Base-by-base conservation (phyloP, 1,140 invertebrate species). In the Hylyphantes graminicola region DNA sequence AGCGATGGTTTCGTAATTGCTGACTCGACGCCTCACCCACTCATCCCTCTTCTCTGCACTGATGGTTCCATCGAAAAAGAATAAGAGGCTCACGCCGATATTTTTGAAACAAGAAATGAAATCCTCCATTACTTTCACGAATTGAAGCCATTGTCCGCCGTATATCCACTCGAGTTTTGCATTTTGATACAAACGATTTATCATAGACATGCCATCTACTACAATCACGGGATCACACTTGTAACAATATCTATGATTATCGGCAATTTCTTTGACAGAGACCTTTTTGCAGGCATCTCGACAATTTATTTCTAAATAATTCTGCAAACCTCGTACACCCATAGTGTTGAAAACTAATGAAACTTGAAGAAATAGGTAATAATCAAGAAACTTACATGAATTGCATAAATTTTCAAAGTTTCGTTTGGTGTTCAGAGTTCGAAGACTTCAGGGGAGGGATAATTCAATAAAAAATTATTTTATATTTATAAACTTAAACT, bases 51-150 rank as follows among this genome's bases (percentile, higher is more conserved):
- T 90, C 19, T 83, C 68, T 57, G 87, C 85, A 75, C 87, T 77
- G 51, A 89, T 88, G 51, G 88, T 87, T 8, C 89, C 89, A 87
- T 89, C 89, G 85, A 89, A 90, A 85, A 89, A 90, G 68, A 90
- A 88, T 3, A 90, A 88, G 7, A 90, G 73, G 15, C 87, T 82
- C 13, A 88, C 86, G 8, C 87, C 88, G 10, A 89, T 54, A 2
- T 63, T 73, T 15, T 74, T 74, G 67, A 89, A 88, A 63, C 59
- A 67, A 19, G 86, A 70, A 4, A 89, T 87, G 80, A 89, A 89
- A 19, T 86, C 75, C 81, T 86, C 35, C 35, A 89, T 80, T 74
- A 82, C 84, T 10, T 88, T 87, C 10, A 87, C 80, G 85, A 87
- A 89, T 64, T 90, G 88, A 61, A 87, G 87, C 79, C 88, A 86